Evolutionary conservation across 2,797 vertebrate species (phyloP), one percentile per base, ranked within the genome.

Genomic region (Phrynocephalus guinanensis): DNA sequence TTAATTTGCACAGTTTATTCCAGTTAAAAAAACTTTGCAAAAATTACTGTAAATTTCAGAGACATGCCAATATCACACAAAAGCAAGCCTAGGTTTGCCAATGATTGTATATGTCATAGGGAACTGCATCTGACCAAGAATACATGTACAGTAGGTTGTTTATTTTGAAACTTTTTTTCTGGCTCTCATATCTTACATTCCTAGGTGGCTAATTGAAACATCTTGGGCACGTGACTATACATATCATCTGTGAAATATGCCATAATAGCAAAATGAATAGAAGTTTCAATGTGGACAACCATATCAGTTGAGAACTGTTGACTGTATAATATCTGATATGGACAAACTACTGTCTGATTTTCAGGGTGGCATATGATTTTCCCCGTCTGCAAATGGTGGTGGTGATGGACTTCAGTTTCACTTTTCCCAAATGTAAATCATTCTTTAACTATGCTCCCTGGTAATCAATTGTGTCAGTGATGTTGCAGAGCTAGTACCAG

Each of bases 331-430:
- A 16, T 13, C 79, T 38, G 38, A 66, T 26, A 2, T 38, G 88
- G 82, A 83, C 81, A 52, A 9, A 26, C 24, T 1, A 33, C 26
- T 63, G 5, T n/a, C 6, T 79, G 76, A 76, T 77, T 79, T 26
- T 48, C 80, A 90, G 71, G 6, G 15, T 79, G 15, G 70, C 82
- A 84, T 83, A 6, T 16, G 63, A 13, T 56, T 56, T 0, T 82
- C 89, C 88, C 84, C 79, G 48, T 90, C 72, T 44, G 84, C 77
- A 93, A 79, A 84, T 86, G 76, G 72, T 44, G 86, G 87, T 88
- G 78, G 1, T 10, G 70, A 10, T 8, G 81, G 52, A 0, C 15
- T 91, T 70, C 44, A 77, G 5, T 68, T 67, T 68, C 44, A 79
- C 4, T 52, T 50, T 82, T n/a, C 13, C 38, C 87, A 79, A 24